phyloP scores from a whole-genome alignment of 2,888 invertebrate genomes.

The Thumatha senex region DNA sequence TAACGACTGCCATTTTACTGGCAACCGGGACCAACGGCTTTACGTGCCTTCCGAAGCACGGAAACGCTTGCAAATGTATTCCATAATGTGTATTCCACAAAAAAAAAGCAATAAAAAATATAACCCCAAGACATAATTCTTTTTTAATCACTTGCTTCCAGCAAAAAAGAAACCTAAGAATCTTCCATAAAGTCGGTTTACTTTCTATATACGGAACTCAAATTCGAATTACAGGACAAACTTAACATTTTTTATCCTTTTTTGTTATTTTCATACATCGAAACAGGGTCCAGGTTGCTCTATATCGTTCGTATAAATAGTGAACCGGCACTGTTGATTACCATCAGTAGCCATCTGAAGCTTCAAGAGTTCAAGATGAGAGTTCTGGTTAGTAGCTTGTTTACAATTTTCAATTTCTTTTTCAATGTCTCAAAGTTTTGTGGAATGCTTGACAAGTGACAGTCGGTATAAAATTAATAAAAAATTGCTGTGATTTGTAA shows the following conservation, averaged over 20 bases:
- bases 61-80: too few relatives aligned
- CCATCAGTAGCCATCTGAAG: constrained; percentile 70
- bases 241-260: constrained; percentile 33
- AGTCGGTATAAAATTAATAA: too few relatives aligned
- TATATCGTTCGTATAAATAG: constrained; percentile 67
- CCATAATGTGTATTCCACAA: too few relatives aligned
- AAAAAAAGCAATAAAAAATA: too few relatives aligned
- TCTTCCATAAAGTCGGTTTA: too few relatives aligned
- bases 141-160: neutral
- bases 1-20: too few relatives aligned
- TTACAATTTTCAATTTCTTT: constrained; percentile 2
- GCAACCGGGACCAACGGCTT: too few relatives aligned
- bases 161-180: too few relatives aligned
- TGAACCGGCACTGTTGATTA: constrained; percentile 44
- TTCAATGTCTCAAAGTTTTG: neutral
- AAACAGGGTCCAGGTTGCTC: constrained; percentile 48
- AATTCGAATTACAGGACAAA: neutral
- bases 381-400: constrained; percentile 68
- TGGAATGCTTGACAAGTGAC: neutral
- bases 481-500: too few relatives aligned
- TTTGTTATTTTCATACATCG: constrained; percentile 41
- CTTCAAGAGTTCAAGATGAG: constrained; percentile 65
- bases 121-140: too few relatives aligned
- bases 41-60: too few relatives aligned
- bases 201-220: constrained; percentile 8